phyloP scores from a whole-genome alignment of 2,888 invertebrate genomes.

The Aproaerema taeniolella region DNA sequence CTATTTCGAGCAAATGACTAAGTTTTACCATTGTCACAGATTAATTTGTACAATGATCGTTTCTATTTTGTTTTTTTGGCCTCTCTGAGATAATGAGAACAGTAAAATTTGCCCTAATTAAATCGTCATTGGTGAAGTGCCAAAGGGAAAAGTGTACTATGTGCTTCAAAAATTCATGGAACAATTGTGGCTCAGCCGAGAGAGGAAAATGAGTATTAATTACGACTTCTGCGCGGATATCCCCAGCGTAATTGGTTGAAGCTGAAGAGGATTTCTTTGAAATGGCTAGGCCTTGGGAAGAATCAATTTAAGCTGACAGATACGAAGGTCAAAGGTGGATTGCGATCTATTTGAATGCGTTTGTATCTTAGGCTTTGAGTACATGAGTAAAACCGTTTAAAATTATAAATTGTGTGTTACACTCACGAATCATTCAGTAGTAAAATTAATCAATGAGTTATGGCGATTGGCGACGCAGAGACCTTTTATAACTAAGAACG shows the following conservation, averaged over 20 bases:
- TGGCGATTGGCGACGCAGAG: too few relatives aligned
- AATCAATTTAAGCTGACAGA: neutral
- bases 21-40: slow-evolving; percentile 32
- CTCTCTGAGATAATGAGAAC: too few relatives aligned
- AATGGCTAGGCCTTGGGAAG: neutral
- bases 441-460: too few relatives aligned
- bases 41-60: slow-evolving; percentile 21
- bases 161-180: slow-evolving; percentile 6
- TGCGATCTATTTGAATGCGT: neutral
- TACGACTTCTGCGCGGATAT: slow-evolving; percentile 26
- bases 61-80: neutral
- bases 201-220: slow-evolving; percentile 21
- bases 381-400: neutral
- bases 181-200: slow-evolving; percentile 21
- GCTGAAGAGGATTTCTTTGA: slow-evolving; percentile 8
- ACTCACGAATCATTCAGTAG: too few relatives aligned
- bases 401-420: neutral
- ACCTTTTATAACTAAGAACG: too few relatives aligned
- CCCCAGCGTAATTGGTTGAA: slow-evolving; percentile 23
- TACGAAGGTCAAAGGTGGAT: neutral
- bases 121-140: slow-evolving; percentile 22
- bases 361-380: neutral
- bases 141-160: slow-evolving; percentile 30
- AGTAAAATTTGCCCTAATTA: slow-evolving; percentile 14
- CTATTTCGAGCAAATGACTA: slow-evolving; percentile 49